These are phyloP conservation scores for Acomys russatus DNA, from an alignment of 2,797 vertebrate species.

Conservation along the genomic window DNA sequence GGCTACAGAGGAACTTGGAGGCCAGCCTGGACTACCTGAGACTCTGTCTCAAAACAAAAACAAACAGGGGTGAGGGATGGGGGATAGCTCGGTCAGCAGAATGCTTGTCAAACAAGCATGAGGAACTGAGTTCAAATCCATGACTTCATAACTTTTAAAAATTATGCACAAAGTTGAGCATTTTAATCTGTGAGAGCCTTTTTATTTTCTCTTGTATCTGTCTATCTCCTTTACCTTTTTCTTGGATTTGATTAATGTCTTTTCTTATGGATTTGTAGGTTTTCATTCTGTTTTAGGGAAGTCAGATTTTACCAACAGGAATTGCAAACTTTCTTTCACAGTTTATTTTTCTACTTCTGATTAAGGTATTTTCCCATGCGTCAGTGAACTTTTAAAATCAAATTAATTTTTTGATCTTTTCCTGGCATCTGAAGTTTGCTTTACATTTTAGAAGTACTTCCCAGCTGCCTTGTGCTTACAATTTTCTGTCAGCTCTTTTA, in stretches of 20 bases:
- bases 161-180: background rate
- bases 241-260: background rate
- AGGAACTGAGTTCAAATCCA: background rate
- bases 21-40: background rate
- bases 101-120: no score
- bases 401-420: conserved; percentile 44
- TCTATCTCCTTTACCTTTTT: background rate
- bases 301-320: background rate
- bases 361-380: background rate
- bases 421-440: background rate
- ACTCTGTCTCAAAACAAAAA: background rate
- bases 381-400: conserved; percentile 12
- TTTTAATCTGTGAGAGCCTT: background rate
- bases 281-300: conserved; percentile 38
- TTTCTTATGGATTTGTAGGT: background rate
- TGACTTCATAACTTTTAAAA: background rate
- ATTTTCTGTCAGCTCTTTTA: background rate
- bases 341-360: background rate
- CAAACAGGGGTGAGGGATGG: background rate
- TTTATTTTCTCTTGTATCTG: background rate
- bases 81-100: background rate
- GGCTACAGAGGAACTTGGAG: background rate
- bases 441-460: conserved; percentile 51
- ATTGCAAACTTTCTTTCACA: background rate
- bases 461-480: background rate